These are phyloP conservation scores for Pantherophis vulpinus DNA, from an alignment of 2,797 vertebrate species.

Conservation along the genomic window DNA sequence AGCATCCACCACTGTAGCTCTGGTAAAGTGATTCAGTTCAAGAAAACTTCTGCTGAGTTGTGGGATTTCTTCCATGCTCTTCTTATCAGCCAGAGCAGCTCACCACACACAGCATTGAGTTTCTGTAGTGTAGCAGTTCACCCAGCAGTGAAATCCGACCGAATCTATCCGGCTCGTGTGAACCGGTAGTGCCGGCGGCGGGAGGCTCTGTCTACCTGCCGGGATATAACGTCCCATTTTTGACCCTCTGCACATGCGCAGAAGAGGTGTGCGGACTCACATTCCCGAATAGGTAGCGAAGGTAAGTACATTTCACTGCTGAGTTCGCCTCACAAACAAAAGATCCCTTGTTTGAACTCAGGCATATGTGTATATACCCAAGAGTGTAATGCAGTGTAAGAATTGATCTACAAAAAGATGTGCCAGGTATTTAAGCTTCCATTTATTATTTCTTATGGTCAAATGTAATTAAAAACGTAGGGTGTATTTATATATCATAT, in stretches of 20 bases:
- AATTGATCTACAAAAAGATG: neutral
- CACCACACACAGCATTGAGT: neutral
- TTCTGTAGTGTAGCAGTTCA: conserved; percentile 64
- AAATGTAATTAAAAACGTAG: neutral
- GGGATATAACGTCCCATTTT: too few species aligned
- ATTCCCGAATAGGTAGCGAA: too few species aligned
- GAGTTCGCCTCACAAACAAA: conserved; percentile 39
- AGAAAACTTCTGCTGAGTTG: neutral
- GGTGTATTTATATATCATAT: neutral
- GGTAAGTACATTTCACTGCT: too few species aligned
- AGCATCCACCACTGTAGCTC: neutral
- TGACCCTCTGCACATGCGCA: too few species aligned
- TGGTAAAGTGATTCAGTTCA: neutral
- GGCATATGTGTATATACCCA: conserved; percentile 13
- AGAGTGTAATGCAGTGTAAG: neutral
- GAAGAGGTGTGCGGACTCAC: too few species aligned
- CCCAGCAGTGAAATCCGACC: neutral
- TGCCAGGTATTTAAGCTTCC: neutral
- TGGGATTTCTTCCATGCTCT: neutral
- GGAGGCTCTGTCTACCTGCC: too few species aligned
- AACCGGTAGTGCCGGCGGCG: too few species aligned
- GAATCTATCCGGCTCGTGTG: too few species aligned
- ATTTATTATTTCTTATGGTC: neutral
- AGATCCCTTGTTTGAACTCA: conserved; percentile 62
- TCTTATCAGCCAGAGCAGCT: neutral